Evolutionary conservation across 2,113 vertebrate genomes (phyloP).

Genomic region (Tetrao urogallus): DNA sequence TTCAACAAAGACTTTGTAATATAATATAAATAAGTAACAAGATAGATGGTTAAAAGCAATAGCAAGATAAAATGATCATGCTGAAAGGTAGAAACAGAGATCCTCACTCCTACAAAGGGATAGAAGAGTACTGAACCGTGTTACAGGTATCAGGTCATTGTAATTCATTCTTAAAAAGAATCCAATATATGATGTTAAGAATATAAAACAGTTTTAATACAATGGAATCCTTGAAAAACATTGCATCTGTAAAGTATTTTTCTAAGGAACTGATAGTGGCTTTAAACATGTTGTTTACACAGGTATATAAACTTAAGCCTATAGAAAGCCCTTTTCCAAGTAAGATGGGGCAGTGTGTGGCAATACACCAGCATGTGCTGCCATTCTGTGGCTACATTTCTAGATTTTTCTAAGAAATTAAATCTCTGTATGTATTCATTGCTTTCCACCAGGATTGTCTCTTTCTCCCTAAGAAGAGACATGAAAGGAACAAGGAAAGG

Average conservation of each 20-base stretch:
- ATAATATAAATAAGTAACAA: neutral
- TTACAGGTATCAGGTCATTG: neutral
- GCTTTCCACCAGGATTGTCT: neutral
- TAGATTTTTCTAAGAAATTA: neutral
- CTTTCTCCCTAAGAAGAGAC: neutral
- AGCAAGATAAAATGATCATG: neutral
- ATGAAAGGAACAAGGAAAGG: neutral
- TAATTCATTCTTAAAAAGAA: neutral
- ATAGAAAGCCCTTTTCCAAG: neutral
- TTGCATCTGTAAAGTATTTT: neutral
- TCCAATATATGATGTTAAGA: neutral
- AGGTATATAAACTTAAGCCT: neutral
- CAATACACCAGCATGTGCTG: neutral
- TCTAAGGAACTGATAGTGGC: neutral
- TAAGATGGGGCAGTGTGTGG: neutral
- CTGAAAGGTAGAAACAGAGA: neutral
- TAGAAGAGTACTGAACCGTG: neutral
- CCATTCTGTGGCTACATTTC: neutral
- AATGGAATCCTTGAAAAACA: neutral
- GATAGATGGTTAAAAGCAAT: neutral
- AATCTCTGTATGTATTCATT: neutral
- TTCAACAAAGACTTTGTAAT: conserved; percentile 11
- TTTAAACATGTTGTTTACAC: neutral
- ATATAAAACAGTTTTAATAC: neutral
- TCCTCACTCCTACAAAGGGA: neutral